Percentiles rank a stretch among this genome's conserved stretches.
Evolutionary conservation across 1,140 invertebrate species (phyloP).

Genomic region (Drosophila kikkawai): DNA sequence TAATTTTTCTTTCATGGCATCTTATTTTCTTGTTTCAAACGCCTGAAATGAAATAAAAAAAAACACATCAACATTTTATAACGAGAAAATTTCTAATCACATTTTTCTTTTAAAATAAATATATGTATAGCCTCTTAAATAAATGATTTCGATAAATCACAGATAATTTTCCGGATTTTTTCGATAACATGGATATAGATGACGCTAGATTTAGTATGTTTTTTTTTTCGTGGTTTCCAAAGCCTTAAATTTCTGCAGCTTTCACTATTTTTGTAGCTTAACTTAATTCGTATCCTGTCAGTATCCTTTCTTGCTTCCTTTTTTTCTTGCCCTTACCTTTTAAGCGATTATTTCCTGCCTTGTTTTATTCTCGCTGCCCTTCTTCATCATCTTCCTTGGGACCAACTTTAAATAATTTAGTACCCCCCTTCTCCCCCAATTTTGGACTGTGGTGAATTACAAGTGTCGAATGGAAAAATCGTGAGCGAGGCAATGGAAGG

Average conservation of each 20-base stretch:
- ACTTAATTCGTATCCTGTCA: neutral
- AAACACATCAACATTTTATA: no score
- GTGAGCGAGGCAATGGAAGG: neutral
- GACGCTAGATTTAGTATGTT: neutral
- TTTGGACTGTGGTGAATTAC: conserved; percentile 51
- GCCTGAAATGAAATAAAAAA: no score
- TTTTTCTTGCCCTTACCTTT: conserved; percentile 45
- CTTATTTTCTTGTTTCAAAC: no score
- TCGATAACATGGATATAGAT: neutral
- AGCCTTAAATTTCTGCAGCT: neutral
- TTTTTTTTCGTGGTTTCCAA: neutral
- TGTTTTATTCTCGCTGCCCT: conserved; percentile 53
- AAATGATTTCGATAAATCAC: neutral
- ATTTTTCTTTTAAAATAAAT: no score
- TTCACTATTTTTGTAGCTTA: neutral
- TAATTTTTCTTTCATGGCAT: no score
- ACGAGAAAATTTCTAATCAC: neutral
- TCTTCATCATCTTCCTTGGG: conserved; percentile 41
- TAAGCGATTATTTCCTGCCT: conserved; percentile 63
- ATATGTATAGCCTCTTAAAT: neutral
- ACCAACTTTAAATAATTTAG: conserved; percentile 77
- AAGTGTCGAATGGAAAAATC: conserved; percentile 44
- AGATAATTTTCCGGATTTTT: neutral
- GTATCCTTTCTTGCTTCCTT: conserved; percentile 7
- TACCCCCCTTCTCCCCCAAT: neutral